Evolutionary conservation across 1,140 invertebrate species (phyloP), one percentile per base, ranked within the genome.

Genomic region (Vanessa atalanta): DNA sequence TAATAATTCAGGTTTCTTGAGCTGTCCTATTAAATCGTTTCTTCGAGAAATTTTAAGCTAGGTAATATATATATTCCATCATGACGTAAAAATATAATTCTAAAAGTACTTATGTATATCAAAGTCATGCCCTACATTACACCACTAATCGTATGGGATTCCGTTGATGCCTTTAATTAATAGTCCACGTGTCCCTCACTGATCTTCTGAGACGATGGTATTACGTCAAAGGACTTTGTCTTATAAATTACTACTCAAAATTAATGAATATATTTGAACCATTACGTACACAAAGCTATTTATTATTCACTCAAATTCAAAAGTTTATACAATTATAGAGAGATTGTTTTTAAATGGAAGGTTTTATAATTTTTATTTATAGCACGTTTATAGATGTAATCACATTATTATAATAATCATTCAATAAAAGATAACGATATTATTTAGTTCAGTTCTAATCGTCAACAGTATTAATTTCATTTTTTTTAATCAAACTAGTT

Each of bases 111-210:
- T 47, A 81, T 77, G 81, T 82, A 84, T 70, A 83, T 83, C 84
- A 86, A 84, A 75, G 82, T 82, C 79, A 82, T 76, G 78, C 67
- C 70, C 77, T 61, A 82, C 87, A 88, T 88, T 88, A 87, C 83
- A 78, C 83, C 79, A 84, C 85, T 87, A 87, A 87, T 87, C 85
- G 84, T 84, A 83, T 84, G 78, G 80, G 85, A 88, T 87, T 86
- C 83, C 79, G 55, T 77, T 83, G 82, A 86, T 87, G 83, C 83
- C 70, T 81, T 81, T 84, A 86, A 88, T 87, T 87, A 85, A 88
- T 87, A 78, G 81, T 80, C 76, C 74, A 80, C 72, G 76, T 53
- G 76, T 72, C 72, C 72, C 67, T 66, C 31, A 72, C 69, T 68
- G 72, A 71, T 66, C 68, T 73, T 66, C 70, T 75, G n/a, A 72